phyloP scores from a whole-genome alignment of 2,888 invertebrate species.

The Temnothorax unifasciatus region DNA sequence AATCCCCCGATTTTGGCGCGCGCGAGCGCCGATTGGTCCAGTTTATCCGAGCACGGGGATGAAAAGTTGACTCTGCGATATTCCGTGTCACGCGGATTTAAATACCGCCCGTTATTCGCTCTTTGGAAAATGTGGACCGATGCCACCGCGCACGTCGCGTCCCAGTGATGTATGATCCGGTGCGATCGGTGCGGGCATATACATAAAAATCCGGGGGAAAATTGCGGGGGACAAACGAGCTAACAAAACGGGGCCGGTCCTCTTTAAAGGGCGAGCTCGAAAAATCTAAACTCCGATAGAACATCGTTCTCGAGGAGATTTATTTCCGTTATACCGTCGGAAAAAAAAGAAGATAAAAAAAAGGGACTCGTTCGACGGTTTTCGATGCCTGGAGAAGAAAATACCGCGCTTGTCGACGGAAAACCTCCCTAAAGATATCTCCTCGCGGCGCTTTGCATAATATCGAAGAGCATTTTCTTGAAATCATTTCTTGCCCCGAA shows the following conservation, averaged over 20 bases:
- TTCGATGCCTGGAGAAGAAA: slow-evolving; percentile 25
- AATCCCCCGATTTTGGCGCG: slow-evolving; percentile 23
- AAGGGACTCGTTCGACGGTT: slow-evolving; percentile 7
- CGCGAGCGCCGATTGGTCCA: slow-evolving; percentile 2
- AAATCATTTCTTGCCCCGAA: slow-evolving; percentile 45
- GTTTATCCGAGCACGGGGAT: slow-evolving; percentile 40
- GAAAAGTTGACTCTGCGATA: slow-evolving; percentile 54
- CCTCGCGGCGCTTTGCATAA: slow-evolving; percentile 48
- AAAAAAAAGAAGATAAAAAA: not conserved
- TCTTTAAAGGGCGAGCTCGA: slow-evolving; percentile 9
- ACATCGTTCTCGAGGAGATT: slow-evolving; percentile 37
- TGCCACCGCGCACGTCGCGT: slow-evolving; percentile 1
- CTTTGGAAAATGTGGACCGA: slow-evolving; percentile 34
- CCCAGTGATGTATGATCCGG: slow-evolving; percentile 37
- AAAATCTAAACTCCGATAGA: slow-evolving; percentile 33
- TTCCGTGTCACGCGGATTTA: slow-evolving; percentile 42
- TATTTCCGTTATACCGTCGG: slow-evolving; percentile 26
- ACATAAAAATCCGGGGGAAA: slow-evolving; percentile 23
- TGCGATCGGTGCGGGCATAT: not conserved
- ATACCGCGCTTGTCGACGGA: slow-evolving; percentile 17
- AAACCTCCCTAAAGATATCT: slow-evolving; percentile 37
- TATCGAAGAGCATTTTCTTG: slow-evolving; percentile 48
- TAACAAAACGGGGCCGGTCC: slow-evolving; percentile 36
- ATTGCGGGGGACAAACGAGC: slow-evolving; percentile 37
- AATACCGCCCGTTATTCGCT: slow-evolving; percentile 41